Base-by-base conservation (phyloP, 2,888 invertebrate genomes). In the Ormyrus thymus region DNA sequence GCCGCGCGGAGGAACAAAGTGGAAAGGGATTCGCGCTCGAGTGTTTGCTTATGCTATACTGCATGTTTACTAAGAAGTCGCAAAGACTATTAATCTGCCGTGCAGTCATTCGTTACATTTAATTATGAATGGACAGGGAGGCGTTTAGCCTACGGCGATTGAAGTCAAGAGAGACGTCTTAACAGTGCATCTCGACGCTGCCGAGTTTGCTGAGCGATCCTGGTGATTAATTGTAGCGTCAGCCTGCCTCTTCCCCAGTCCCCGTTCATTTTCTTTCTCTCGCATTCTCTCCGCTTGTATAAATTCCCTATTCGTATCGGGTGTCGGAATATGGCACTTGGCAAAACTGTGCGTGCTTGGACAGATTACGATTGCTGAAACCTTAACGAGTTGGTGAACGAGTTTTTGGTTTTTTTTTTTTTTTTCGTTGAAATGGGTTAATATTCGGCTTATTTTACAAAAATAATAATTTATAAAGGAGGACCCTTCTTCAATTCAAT, bases 171-270 rank as follows among this genome's bases (percentile, higher is more conserved):
- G 65, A 65, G 73, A 73, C 65, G 29, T 73, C 73, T 65, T 73
- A 73, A 73, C 65, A 65, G 64, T 55, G 50, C 50, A 10, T 65
- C 56, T 64, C 62, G 46, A 65, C 56, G 48, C 73, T 53, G 50
- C 29, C 65, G 65, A 73, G 73, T 73, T 73, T 58, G 50, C 73
- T 13, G 48, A 65, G 46, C 73, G 46, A 65, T 73, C 46, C 64
- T 65, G 9, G 50, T 73, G 73, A 73, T 73, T 73, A 73, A 73
- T 73, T 65, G 65, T 56, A 50, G 48, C 56, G 73, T 15, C 6
- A 15, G 48, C 29, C n/a, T n/a, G 11, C 7, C 15, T 13, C 58
- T 29, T 55, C 46, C 46, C 29, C 29, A 29, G 29, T 29, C 29
- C 46, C 45, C 45, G 56, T 15, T 45, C 56, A 43, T 43, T 55